These are phyloP conservation scores for Brachyhypopomus occidentalis DNA, from an alignment of 2,113 vertebrate genomes.

Conservation along the genomic window DNA sequence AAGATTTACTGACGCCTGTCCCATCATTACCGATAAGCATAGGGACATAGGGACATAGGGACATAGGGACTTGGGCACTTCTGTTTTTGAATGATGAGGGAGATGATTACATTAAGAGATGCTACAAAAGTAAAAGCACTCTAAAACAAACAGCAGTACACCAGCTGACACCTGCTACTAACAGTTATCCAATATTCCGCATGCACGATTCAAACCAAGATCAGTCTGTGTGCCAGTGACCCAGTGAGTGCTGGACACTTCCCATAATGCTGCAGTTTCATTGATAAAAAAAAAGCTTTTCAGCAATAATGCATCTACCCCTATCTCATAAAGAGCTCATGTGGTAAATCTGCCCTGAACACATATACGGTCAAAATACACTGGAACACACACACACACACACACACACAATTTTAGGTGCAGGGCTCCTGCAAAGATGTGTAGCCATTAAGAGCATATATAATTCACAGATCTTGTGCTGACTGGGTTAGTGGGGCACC, in stretches of 20 bases:
- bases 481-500: constrained; percentile 58
- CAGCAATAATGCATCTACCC: background rate
- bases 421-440: constrained; percentile 46
- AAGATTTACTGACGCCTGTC: too few species aligned
- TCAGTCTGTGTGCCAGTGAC: background rate
- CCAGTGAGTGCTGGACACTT: background rate
- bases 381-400: background rate
- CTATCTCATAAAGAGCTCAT: background rate
- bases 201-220: background rate
- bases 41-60: too few species aligned
- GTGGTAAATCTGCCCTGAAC: constrained; percentile 15
- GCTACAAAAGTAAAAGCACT: too few species aligned
- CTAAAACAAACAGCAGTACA: background rate
- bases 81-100: too few species aligned
- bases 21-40: too few species aligned
- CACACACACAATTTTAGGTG: background rate
- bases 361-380: background rate
- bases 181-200: background rate
- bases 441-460: constrained; percentile 72
- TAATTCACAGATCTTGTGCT: constrained; percentile 72
- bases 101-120: too few species aligned
- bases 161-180: background rate
- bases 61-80: too few species aligned
- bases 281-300: background rate
- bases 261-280: background rate